These are phyloP conservation scores for Florisuga fusca DNA, from an alignment of 2,797 vertebrate genomes.

Conservation along the genomic window DNA sequence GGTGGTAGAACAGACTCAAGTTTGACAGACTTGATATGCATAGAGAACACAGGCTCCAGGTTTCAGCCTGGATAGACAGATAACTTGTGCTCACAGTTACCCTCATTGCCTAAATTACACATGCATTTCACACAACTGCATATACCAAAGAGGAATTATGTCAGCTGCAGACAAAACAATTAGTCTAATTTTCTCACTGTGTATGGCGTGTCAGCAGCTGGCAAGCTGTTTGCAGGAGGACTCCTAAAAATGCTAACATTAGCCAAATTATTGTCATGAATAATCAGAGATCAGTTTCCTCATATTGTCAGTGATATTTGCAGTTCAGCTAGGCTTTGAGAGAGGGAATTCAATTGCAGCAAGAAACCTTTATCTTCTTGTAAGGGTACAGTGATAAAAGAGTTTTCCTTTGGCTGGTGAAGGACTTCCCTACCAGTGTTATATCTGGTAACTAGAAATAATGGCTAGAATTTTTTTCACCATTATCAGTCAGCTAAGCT, in stretches of 20 bases:
- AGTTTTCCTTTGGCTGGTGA: background rate
- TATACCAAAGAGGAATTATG: constrained; percentile 10
- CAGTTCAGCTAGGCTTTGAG: background rate
- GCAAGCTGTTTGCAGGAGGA: constrained; percentile 27
- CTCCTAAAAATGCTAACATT: constrained; percentile 38
- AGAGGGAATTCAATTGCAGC: background rate
- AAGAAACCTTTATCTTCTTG: background rate
- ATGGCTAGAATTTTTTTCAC: constrained; percentile 35
- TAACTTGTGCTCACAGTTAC: background rate
- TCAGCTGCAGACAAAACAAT: constrained; percentile 55
- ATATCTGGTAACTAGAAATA: background rate
- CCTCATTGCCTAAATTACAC: background rate
- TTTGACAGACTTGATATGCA: background rate
- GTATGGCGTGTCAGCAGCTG: constrained; percentile 47
- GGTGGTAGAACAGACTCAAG: background rate
- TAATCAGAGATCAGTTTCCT: constrained; percentile 47
- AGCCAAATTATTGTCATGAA: constrained; percentile 59
- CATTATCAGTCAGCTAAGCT: background rate
- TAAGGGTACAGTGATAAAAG: background rate
- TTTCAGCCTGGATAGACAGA: background rate
- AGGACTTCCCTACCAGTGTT: background rate
- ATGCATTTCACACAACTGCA: background rate
- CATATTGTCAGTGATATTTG: background rate
- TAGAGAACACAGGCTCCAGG: background rate
- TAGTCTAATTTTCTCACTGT: constrained; percentile 48